phyloP scores from a whole-genome alignment of 1,140 invertebrate species.

The Drosophila lini region DNA sequence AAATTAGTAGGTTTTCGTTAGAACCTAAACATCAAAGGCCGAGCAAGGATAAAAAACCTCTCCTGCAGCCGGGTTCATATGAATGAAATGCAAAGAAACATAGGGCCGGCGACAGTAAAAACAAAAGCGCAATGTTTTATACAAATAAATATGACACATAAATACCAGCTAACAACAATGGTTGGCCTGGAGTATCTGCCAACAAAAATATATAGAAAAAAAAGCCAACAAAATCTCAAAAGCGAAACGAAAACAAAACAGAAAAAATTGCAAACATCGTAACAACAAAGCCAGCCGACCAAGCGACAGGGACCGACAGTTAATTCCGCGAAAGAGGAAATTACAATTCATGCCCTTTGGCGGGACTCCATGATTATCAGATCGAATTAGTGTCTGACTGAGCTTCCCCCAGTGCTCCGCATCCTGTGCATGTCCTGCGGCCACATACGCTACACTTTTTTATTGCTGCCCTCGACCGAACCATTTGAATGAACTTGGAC shows the following conservation, averaged over 20 bases:
- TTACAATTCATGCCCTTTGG: constrained; percentile 84
- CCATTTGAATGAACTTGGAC: constrained; percentile 78
- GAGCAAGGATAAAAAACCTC: constrained; percentile 18
- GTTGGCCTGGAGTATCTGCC: constrained; percentile 22
- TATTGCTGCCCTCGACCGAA: constrained; percentile 50
- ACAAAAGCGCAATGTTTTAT: constrained; percentile 74
- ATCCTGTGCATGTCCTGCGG: constrained; percentile 60
- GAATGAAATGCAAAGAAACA: constrained; percentile 42
- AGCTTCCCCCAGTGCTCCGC: constrained; percentile 23
- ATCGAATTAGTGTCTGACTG: constrained; percentile 84
- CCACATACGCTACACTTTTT: constrained; percentile 73
- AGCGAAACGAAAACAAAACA: constrained; percentile 17
- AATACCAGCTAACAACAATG: constrained; percentile 57
- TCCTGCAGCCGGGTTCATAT: constrained; percentile 44
- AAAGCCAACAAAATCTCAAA: constrained; percentile 18
- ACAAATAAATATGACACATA: constrained; percentile 81
- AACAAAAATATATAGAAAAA: constrained; percentile 20
- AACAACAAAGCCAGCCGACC: constrained; percentile 62
- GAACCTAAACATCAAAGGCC: constrained; percentile 35
- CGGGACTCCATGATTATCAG: constrained; percentile 83
- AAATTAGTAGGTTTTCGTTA: not conserved
- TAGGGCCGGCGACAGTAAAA: constrained; percentile 22
- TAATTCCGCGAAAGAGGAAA: constrained; percentile 84
- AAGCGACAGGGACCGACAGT: constrained; percentile 74
- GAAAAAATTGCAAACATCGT: constrained; percentile 48